A percentile compares a stretch with the other conserved stretches of the same genome.
These are phyloP conservation scores for Tragopan temminckii DNA, from an alignment of 2,797 vertebrate genomes.

Conservation along the genomic window DNA sequence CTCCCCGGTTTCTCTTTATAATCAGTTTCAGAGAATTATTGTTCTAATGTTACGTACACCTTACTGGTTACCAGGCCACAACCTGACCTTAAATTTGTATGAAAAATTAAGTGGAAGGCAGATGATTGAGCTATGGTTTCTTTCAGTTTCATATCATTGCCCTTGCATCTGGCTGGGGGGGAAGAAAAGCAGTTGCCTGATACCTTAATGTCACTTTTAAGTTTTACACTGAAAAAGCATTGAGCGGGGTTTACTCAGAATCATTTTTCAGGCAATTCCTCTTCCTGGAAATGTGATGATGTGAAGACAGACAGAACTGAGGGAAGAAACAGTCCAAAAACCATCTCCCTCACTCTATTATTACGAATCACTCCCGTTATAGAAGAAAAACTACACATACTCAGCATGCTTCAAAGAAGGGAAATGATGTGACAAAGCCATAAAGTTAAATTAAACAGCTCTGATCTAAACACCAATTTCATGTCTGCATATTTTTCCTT, in stretches of 20 bases:
- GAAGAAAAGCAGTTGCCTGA: constrained; percentile 58
- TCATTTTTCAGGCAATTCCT: constrained; percentile 79
- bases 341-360: constrained; percentile 79
- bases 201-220: constrained; percentile 81
- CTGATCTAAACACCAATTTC: constrained; percentile 39
- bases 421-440: constrained; percentile 74
- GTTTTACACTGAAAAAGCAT: constrained; percentile 72
- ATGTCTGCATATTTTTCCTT: constrained; percentile 34
- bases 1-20: constrained; percentile 21
- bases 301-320: constrained; percentile 81
- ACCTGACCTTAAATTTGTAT: constrained; percentile 83
- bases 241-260: constrained; percentile 76
- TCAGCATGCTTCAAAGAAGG: constrained; percentile 76
- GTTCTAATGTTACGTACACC: constrained; percentile 68
- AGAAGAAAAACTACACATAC: constrained; percentile 59
- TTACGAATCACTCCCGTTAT: constrained; percentile 63
- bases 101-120: constrained; percentile 86
- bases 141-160: constrained; percentile 80
- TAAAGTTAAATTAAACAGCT: constrained; percentile 76
- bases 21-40: constrained; percentile 57
- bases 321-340: constrained; percentile 75
- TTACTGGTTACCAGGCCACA: constrained; percentile 68
- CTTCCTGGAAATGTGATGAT: constrained; percentile 83
- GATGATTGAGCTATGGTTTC: constrained; percentile 83
- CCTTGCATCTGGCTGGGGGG: constrained; percentile 65